Conservation (phyloP, 1,140 invertebrate genomes). For the Pogonomyrmex barbatus region DNA sequence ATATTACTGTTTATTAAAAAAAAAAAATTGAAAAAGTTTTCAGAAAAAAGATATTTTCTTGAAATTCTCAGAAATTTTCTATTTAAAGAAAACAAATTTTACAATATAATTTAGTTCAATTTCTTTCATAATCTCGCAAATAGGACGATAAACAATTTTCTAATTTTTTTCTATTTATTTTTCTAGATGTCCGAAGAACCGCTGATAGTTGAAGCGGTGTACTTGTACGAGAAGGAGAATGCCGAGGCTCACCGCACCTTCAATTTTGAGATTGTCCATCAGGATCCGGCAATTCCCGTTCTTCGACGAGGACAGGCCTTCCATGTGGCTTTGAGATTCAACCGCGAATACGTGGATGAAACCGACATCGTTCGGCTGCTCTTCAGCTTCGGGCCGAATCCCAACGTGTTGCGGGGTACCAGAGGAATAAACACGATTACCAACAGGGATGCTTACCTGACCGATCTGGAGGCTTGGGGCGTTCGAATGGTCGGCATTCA, state of each 20-base stretch:
- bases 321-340: slow-evolving; percentile 86
- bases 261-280: slow-evolving; percentile 86
- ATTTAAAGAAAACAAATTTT: slow-evolving; percentile 1
- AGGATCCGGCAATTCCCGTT: slow-evolving; percentile 83
- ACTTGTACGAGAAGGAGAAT: slow-evolving; percentile 87
- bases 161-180: background rate
- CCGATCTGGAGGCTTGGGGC: slow-evolving; percentile 82
- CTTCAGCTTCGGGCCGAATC: slow-evolving; percentile 82
- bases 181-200: slow-evolving; percentile 78
- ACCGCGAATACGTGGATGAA: slow-evolving; percentile 80
- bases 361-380: slow-evolving; percentile 80
- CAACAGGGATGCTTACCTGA: slow-evolving; percentile 75
- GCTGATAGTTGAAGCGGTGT: slow-evolving; percentile 84
- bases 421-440: slow-evolving; percentile 78
- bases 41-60: background rate
- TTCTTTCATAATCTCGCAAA: background rate
- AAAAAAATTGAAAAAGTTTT: background rate
- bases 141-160: background rate
- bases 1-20: background rate
- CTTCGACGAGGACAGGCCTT: slow-evolving; percentile 87
- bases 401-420: slow-evolving; percentile 81
- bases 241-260: slow-evolving; percentile 86
- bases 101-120: background rate
- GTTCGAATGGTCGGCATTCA: slow-evolving; percentile 77
- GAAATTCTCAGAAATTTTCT: background rate